Base-by-base conservation (phyloP, 2,113 vertebrate genomes). In the Halichoeres trimaculatus region DNA sequence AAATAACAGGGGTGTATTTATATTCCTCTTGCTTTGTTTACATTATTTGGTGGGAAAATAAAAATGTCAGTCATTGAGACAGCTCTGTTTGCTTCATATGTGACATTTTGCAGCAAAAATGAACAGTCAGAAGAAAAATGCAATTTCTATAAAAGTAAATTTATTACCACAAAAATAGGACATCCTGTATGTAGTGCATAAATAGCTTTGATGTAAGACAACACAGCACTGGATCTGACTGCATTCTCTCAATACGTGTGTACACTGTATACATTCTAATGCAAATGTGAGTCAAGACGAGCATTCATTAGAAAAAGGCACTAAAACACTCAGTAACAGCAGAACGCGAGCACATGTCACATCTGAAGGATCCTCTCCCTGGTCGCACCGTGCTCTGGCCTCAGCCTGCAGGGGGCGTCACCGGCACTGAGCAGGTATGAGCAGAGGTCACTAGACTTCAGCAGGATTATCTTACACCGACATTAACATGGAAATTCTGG, bases 101-200 rank as follows among this genome's bases (percentile, higher is more conserved):
- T 3, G 54, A 73, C 9, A 24, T 24, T 61, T 20, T 3, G 51
- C 61, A 60, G 67, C 43, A 23, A 47, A 57, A 16, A 24, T 51
- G 6, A 30, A 30, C 30, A 30, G 30, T 30, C 30, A 30, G 53
- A 69, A 48, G 40, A 64, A 47, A 67, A 74, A 30, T 58, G 13
- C 12, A 58, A 74, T 82, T 86, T 38, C 73, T 93, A 91, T 59
- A 93, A 94, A 93, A 91, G 85, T 87, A 91, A 78, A 90, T 93
- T 91, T 91, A 92, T 92, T 92, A 75, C 74, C 87, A 87, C 88
- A 92, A 94, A 91, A 90, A 92, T 85, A 91, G 53, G 86, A 84
- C 85, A 76, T 90, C 78, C 78, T 89, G 84, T 86, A 81, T 89
- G 92, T 93, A 92, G 90, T 92, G 93, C 91, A 91, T 91, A 86